Conservation (phyloP, 1,140 invertebrate species). For the Eueides isabella region DNA sequence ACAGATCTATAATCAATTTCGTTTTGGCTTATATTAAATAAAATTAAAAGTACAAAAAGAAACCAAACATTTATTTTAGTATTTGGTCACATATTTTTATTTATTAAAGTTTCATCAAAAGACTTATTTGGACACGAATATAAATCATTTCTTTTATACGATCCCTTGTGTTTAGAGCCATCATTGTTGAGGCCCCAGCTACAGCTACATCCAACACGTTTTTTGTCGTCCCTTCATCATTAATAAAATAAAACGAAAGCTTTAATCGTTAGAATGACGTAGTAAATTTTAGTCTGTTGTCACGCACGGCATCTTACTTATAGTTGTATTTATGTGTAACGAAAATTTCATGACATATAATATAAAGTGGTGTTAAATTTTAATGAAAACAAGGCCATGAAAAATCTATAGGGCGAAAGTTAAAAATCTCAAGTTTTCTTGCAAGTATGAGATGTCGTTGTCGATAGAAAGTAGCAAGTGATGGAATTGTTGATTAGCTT, state of each 20-base stretch:
- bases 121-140: conserved; percentile 31
- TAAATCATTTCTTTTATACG: conserved; percentile 39
- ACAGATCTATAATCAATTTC: background rate
- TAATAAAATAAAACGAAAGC: conserved; percentile 35
- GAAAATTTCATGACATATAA: background rate
- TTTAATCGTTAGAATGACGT: conserved; percentile 34
- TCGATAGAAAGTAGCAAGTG: conserved; percentile 42
- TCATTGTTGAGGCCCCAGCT: conserved; percentile 35
- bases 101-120: conserved; percentile 2
- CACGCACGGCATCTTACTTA: background rate
- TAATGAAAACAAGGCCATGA: background rate
- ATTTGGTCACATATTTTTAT: background rate
- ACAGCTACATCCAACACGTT: conserved; percentile 29
- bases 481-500: conserved; percentile 44
- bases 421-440: conserved; percentile 30
- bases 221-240: conserved; percentile 33
- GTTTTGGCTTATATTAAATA: background rate
- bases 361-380: background rate
- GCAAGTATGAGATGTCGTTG: conserved; percentile 28
- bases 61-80: background rate
- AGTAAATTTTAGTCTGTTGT: background rate
- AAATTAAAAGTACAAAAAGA: background rate
- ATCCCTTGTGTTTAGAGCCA: conserved; percentile 14
- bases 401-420: conserved; percentile 30
- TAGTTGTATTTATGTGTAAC: background rate